phyloP scores from a whole-genome alignment of 1,140 invertebrate species.

The Ephestia elutella region DNA sequence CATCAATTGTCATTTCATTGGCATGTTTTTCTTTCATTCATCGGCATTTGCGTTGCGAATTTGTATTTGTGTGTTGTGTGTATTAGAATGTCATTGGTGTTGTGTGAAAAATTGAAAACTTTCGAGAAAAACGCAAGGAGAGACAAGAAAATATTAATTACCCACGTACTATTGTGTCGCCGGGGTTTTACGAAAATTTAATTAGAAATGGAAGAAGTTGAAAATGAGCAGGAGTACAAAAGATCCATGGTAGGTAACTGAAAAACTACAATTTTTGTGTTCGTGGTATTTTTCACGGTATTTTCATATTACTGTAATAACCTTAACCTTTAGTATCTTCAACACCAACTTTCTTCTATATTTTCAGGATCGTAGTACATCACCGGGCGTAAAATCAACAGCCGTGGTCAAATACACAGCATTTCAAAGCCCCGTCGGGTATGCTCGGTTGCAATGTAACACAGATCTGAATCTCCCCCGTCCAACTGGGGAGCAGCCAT shows the following conservation, averaged over 20 bases:
- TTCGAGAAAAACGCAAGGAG: neutral
- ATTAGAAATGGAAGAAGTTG: slow-evolving; percentile 44
- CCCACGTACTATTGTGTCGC: too few relatives aligned
- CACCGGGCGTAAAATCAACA: slow-evolving; percentile 82
- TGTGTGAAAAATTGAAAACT: too few relatives aligned
- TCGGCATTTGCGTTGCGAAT: too few relatives aligned
- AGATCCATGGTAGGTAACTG: slow-evolving; percentile 42
- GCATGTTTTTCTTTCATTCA: too few relatives aligned
- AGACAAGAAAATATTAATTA: neutral
- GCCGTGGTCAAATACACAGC: slow-evolving; percentile 89
- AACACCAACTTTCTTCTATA: too few relatives aligned
- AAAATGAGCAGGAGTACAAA: slow-evolving; percentile 45
- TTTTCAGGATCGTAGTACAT: slow-evolving; percentile 57
- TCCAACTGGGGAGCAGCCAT: slow-evolving; percentile 91
- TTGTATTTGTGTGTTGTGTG: too few relatives aligned
- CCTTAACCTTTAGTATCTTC: too few relatives aligned
- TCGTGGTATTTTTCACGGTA: slow-evolving; percentile 5
- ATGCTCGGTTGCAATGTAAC: slow-evolving; percentile 86
- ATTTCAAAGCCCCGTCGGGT: slow-evolving; percentile 82
- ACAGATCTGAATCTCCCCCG: slow-evolving; percentile 92
- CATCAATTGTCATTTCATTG: too few relatives aligned
- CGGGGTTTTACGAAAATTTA: too few relatives aligned
- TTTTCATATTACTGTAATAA: too few relatives aligned
- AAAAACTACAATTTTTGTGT: slow-evolving; percentile 10
- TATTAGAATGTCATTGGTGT: too few relatives aligned